Evolutionary conservation across 2,888 invertebrate species (phyloP), one percentile per base, ranked within the genome.

Genomic region (Hololepta plana): DNA sequence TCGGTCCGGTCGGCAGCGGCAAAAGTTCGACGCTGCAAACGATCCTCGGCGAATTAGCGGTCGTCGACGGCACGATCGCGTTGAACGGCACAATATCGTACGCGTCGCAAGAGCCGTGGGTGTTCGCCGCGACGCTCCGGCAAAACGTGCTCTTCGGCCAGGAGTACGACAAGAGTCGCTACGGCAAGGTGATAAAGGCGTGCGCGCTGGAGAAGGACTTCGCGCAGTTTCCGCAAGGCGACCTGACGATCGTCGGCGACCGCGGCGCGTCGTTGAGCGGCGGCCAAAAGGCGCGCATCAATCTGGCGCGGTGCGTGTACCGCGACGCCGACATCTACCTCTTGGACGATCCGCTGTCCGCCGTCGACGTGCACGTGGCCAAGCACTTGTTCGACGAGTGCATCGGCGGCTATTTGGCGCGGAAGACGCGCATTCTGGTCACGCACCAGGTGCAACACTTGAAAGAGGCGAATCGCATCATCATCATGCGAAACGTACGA

Each of bases 131-230:
- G 9, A 72, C 77, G 2, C 64, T 90, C 2, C 59, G 77, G 25
- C 81, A 85, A 44, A 90, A 90, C 52, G 82, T 90, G 40, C 49
- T 79, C n/a, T 88, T 90, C 49, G 87, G 87, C 1, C 53, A 65
- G 35, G 55, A 63, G 1, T 75, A 59, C 43, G 62, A 72, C 32
- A 57, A 62, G 25, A 59, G 59, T 28, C 60, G 67, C 42, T 74
- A 73, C 38, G 47, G 53, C 16, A 48, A 52, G 19, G 68, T 72
- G 1, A 61, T 72, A 3, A 55, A 59, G 39, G 72, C 68, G 1
- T 77, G 77, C 43, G 72, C 74, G 3, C 55, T 79, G 23, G 65
- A 68, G 41, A 65, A 67, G 45, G 85, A 87, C 47, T 68, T 85
- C 42, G 65, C 71, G 36, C 72, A 72, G 42, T 64, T 77, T 35